Percentiles rank a stretch among this genome's conserved stretches.
Conservation (phyloP, 92 coral and sea anemone genomes). For the Porites rus region DNA sequence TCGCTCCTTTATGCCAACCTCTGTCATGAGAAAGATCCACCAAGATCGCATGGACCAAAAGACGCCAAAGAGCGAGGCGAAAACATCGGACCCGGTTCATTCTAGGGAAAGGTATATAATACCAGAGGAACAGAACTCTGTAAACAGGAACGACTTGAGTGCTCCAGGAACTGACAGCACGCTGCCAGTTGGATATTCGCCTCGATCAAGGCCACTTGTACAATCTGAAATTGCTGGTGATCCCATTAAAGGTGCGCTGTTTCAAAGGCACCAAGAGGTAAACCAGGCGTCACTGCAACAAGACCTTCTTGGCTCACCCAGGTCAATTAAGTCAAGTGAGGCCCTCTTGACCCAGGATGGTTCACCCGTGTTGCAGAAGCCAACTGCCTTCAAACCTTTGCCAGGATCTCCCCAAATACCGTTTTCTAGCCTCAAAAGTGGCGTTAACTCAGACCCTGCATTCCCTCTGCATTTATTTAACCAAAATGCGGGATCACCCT, state of each 20-base stretch:
- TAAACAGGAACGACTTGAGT: neutral
- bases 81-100: neutral
- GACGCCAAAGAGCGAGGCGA: conserved; percentile 47
- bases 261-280: conserved; percentile 8
- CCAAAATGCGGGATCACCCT: conserved; percentile 41
- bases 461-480: conserved; percentile 62
- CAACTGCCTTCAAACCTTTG: conserved; percentile 86
- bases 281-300: neutral
- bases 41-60: conserved; percentile 82
- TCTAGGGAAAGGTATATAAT: neutral
- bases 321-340: conserved; percentile 12
- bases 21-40: conserved; percentile 90
- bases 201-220: neutral
- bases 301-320: conserved; percentile 29
- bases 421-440: conserved; percentile 64
- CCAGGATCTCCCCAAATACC: conserved; percentile 71
- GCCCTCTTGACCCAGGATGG: neutral
- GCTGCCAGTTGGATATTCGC: neutral
- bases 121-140: neutral
- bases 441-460: conserved; percentile 84
- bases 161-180: neutral
- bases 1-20: conserved; percentile 92
- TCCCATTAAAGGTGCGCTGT: conserved; percentile 1
- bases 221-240: conserved; percentile 8
- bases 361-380: conserved; percentile 71